Base-by-base conservation (phyloP, 92 coral and sea anemone genomes). In the Virgularia gustaviana region DNA sequence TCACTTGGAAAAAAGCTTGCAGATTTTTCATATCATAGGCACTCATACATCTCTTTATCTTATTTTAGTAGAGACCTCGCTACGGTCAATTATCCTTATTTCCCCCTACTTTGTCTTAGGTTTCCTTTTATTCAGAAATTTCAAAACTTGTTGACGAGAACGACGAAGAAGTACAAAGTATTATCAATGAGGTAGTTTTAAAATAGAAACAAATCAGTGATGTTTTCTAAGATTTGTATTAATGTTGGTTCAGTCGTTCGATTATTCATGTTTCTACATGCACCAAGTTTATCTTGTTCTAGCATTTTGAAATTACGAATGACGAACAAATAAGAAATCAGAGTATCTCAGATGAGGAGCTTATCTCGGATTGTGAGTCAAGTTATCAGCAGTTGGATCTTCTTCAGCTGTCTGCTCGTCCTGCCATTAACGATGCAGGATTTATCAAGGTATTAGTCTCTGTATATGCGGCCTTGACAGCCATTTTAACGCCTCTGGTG, bases 311-410 rank as follows among this genome's bases (percentile, higher is more conserved):
- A 16, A 12, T 49, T 25, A 31, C n/a, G 9, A 10, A 36, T 49
- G 49, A 29, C 2, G 43, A 49, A 25, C 37, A 51, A 16, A 3
- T 22, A 2, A 51, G 51, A 27, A 33, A 12, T 2, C 62, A 31
- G 7, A 34, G 75, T 36, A 30, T 68, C 33, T 68, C 61, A 2
- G 75, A 68, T 13, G 75, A 68, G 36, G 75, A 49, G 36, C 36
- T 68, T 44, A 68, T 68, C 44, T 68, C 75, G 22, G 75, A 68
- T 49, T 33, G 75, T 33, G 75, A 68, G 11, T 68, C 75, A 18
- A 68, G 75, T 27, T 49, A 31, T 16, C 35, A 34, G 13, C 75
- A 68, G 49, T 49, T 68, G 51, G 75, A 68, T 30, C 47, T 68
- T n/a, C 61, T 68, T 20, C 75, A 61, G 24, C 33, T 49, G 44